Percentiles rank a stretch among this genome's conserved stretches.
Conservation (phyloP, 2,797 vertebrate species). For the Notoglanidium macrostoma region DNA sequence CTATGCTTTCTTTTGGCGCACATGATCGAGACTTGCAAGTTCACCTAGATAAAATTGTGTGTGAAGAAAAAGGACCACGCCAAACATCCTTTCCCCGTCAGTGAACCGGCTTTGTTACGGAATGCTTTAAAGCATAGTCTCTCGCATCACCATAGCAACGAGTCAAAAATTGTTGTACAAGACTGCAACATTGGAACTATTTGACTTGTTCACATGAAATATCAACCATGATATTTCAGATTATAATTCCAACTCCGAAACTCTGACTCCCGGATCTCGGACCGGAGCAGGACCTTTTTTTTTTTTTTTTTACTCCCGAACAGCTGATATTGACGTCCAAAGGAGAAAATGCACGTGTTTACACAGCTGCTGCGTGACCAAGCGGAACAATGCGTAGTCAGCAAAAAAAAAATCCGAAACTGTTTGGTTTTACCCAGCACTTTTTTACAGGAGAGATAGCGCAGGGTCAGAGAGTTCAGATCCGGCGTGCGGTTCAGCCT, state of each 20-base stretch:
- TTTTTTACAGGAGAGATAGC: not conserved
- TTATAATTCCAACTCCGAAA: not conserved
- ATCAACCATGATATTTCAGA: not conserved
- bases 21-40: not conserved
- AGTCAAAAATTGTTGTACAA: not conserved
- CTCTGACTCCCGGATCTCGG: not conserved
- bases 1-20: not conserved
- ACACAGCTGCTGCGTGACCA: slow-evolving; percentile 1
- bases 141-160: not conserved
- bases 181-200: not conserved
- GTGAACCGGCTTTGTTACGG: not conserved
- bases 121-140: not conserved
- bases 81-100: not conserved
- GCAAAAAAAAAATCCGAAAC: slow-evolving; percentile 1
- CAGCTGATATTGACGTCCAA: not conserved
- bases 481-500: not conserved
- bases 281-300: not conserved
- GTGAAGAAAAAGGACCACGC: no score
- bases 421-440: not conserved
- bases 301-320: no score
- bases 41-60: not conserved
- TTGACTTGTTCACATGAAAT: not conserved
- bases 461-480: not conserved
- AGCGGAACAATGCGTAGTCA: not conserved
- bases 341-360: not conserved